Base-by-base conservation (phyloP, 2,113 vertebrate genomes). In the Anolis carolinensis region DNA sequence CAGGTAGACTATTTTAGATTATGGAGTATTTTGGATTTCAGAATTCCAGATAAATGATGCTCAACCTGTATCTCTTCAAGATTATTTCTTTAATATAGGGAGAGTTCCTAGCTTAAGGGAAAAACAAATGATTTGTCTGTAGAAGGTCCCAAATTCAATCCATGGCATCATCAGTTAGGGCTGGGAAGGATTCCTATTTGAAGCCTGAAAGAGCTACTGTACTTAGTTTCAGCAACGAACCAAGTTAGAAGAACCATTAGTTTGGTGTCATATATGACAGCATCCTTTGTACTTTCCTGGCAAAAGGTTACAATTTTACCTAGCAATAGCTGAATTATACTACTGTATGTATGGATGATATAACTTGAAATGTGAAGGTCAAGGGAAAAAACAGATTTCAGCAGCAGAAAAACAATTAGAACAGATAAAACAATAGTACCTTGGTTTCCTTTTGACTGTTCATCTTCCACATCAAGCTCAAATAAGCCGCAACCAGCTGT, bases 371-470 rank as follows among this genome's bases (percentile, higher is more conserved):
- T 13, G 9, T 5, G 39, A 13, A 62, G 20, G 65, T 71, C 14
- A 65, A 81, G 16, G 74, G 6, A 50, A 73, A 34, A 67, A 48
- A 10, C 2, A 32, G 2, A 0, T 55, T 80, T 44, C n/a, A 78
- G 1, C 7, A 21, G 27, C 36, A 80, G 48, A 48, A n/a, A 0
- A 0, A 67, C 6, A 27, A 18, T 70, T 14, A 18, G 6, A 32
- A 32, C 34, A 75, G 16, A 39, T 36, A 0, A 0, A 70, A 4
- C 0, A 0, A 14, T 0, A 0, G 80, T 92, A 99, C 99, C 99
- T 88, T 96, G 95, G 86, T 99, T 99, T 23, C 98, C 98, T 90
- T 97, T 98, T 1, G 99, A 99, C 93, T 98, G 97, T 20, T 98
- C 98, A 2, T 98, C 97, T 5, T 97, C 90, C 48, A 95, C 94